phyloP scores from a whole-genome alignment of 2,113 vertebrate genomes.

The Microtus pennsylvanicus region DNA sequence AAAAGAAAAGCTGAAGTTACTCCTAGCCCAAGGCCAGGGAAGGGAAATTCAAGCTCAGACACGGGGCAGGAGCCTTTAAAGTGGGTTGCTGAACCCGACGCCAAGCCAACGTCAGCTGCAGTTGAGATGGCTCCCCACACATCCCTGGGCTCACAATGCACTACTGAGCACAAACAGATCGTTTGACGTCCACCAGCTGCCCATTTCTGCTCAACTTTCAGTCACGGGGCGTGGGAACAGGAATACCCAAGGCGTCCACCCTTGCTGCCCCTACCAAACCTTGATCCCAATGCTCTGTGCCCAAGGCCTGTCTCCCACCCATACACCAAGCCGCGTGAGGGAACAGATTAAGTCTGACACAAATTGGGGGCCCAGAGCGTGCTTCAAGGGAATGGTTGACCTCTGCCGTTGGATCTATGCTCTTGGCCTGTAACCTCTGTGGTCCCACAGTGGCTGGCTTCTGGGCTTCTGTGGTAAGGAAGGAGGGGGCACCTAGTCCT shows the following conservation, averaged over 20 bases:
- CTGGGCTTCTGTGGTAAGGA: neutral
- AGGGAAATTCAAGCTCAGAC: conserved; percentile 69
- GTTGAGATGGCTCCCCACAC: conserved; percentile 48
- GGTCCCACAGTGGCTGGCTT: neutral
- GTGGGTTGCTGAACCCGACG: conserved; percentile 74
- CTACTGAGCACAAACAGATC: neutral
- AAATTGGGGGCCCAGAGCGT: neutral
- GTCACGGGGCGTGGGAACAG: neutral
- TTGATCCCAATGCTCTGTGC: neutral
- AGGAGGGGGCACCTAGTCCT: neutral
- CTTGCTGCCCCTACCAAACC: neutral
- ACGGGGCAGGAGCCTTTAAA: neutral
- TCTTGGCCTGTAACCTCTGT: neutral
- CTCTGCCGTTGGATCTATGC: rapidly evolving
- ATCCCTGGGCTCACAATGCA: rapidly evolving
- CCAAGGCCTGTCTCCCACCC: neutral
- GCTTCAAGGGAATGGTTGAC: neutral
- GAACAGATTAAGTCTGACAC: neutral
- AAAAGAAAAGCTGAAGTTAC: neutral
- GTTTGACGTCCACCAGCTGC: neutral
- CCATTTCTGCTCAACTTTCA: neutral
- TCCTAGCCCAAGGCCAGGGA: conserved; percentile 20
- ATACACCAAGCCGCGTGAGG: neutral
- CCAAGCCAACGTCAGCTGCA: neutral
- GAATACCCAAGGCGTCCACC: neutral